These are phyloP conservation scores for Sebastes schlegelii DNA, from an alignment of 2,113 vertebrate species.

Conservation along the genomic window DNA sequence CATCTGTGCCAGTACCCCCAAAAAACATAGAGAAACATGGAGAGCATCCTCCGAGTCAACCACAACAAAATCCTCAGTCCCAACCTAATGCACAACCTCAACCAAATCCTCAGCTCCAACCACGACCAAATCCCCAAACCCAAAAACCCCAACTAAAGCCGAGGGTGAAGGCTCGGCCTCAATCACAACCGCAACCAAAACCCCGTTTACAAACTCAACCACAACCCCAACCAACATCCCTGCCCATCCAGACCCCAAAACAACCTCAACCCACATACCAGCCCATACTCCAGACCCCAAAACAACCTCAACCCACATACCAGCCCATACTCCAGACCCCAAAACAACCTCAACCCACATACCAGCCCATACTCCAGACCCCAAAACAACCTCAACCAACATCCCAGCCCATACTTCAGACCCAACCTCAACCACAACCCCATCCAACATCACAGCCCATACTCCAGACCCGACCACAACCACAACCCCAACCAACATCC, in stretches of 20 bases:
- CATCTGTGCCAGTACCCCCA: conserved; percentile 18
- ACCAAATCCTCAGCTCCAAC: conserved; percentile 10
- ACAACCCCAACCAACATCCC: conserved; percentile 1
- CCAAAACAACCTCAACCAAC: neutral
- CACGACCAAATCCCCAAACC: conserved; percentile 20
- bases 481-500: neutral
- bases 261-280: neutral
- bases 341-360: neutral
- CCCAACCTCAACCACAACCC: neutral
- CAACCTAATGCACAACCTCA: conserved; percentile 14
- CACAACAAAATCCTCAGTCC: conserved; percentile 14
- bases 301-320: neutral
- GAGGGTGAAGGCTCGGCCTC: neutral
- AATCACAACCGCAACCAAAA: neutral
- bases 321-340: neutral
- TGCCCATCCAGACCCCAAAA: neutral
- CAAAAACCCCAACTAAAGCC: conserved; percentile 9
- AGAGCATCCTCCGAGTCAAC: conserved; percentile 13
- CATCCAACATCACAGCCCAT: neutral
- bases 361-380: neutral
- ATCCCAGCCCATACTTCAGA: neutral
- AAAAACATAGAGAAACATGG: conserved; percentile 45
- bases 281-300: neutral
- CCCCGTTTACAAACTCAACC: neutral
- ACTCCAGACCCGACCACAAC: neutral